A percentile compares a stretch with the other conserved stretches of the same genome.
Evolutionary conservation across 2,797 vertebrate genomes (phyloP).

Genomic region (Acanthornis magna): DNA sequence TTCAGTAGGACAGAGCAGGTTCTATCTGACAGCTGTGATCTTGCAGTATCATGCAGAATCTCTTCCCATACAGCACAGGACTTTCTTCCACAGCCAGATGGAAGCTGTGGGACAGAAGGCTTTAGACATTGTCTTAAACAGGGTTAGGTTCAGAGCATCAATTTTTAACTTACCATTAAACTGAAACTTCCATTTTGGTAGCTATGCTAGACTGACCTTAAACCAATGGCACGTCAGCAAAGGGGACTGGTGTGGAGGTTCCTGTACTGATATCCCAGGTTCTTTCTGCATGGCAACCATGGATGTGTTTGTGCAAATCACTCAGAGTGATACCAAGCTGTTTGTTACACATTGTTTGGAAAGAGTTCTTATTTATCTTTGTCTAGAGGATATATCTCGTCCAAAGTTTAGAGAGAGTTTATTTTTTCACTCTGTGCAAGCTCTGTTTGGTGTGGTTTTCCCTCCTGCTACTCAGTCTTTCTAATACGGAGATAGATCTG

Average conservation of each 20-base stretch:
- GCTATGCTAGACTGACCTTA: not conserved
- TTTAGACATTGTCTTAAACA: not conserved
- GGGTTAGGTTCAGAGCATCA: not conserved
- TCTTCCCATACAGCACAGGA: not conserved
- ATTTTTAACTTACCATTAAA: not conserved
- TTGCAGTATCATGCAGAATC: not conserved
- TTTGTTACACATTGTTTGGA: not conserved
- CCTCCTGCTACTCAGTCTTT: not conserved
- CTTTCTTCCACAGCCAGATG: not conserved
- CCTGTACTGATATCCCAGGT: not conserved
- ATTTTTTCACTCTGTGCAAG: not conserved
- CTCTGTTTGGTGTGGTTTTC: not conserved
- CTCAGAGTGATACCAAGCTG: not conserved
- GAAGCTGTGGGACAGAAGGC: not conserved
- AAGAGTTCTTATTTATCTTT: not conserved
- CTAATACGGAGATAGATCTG: not conserved
- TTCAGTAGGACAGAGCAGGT: not conserved
- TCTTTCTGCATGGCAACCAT: fast-evolving
- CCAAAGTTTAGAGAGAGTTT: not conserved
- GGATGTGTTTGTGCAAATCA: not conserved
- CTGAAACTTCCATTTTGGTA: not conserved
- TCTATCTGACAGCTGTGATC: not conserved
- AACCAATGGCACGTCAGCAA: not conserved
- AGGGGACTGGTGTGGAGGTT: not conserved
- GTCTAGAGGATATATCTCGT: not conserved